These are phyloP conservation scores for Odontothrips loti DNA, from an alignment of 2,888 invertebrate species.

Conservation along the genomic window DNA sequence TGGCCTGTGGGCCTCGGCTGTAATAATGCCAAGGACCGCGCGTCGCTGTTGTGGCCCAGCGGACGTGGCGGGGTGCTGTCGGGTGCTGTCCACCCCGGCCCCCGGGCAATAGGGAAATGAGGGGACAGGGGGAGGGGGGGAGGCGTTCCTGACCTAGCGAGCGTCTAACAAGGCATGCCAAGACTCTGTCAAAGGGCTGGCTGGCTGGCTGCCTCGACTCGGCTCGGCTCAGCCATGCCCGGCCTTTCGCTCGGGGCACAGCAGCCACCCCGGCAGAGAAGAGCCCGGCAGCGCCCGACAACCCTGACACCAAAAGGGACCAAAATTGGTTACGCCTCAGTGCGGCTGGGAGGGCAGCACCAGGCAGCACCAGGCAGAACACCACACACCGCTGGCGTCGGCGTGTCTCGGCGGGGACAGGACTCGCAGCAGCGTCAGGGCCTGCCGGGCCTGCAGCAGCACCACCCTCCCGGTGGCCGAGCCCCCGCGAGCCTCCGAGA, in stretches of 20 bases:
- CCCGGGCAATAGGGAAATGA: background rate
- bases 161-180: constrained; percentile 6
- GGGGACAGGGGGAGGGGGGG: background rate
- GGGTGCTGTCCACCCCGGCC: too few relatives aligned
- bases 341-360: background rate
- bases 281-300: background rate
- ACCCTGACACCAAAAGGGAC: background rate
- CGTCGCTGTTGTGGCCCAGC: too few relatives aligned
- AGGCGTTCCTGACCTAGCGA: background rate
- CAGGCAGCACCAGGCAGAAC: background rate
- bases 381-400: background rate
- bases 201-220: background rate
- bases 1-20: too few relatives aligned
- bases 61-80: too few relatives aligned
- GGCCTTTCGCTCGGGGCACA: background rate
- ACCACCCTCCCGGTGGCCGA: too few relatives aligned
- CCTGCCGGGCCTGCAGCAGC: too few relatives aligned
- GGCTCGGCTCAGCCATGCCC: background rate
- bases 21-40: too few relatives aligned
- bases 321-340: constrained; percentile 14
- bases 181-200: background rate
- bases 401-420: background rate
- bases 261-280: too few relatives aligned
- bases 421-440: background rate
- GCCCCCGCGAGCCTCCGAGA: too few relatives aligned